Percentiles rank a stretch among this genome's conserved stretches.
Conservation (phyloP, 2,113 vertebrate species). For the Microtus richardsoni region DNA sequence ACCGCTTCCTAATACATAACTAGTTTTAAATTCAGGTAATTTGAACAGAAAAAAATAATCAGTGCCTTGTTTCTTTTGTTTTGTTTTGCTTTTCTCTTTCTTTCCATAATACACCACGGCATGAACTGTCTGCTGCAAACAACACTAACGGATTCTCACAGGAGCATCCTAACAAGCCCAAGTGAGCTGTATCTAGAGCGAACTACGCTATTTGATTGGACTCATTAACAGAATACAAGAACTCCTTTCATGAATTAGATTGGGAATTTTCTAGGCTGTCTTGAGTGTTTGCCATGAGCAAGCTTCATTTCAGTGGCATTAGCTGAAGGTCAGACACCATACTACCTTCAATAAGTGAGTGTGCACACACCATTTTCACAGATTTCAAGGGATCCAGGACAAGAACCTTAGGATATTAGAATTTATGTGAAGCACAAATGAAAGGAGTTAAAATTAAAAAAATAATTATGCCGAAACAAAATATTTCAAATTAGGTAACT, state of each 20-base stretch:
- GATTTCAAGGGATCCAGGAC: neutral
- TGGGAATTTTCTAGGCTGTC: conserved; percentile 71
- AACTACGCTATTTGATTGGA: conserved; percentile 79
- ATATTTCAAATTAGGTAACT: neutral
- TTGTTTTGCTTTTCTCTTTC: conserved; percentile 6
- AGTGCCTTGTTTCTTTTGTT: neutral
- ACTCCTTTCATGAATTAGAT: conserved; percentile 65
- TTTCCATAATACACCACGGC: conserved; percentile 70
- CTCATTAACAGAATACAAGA: conserved; percentile 79
- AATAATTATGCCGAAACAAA: neutral
- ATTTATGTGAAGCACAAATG: neutral
- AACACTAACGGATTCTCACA: conserved; percentile 68
- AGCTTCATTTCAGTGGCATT: conserved; percentile 69
- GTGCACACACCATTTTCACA: neutral
- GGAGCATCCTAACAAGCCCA: conserved; percentile 81
- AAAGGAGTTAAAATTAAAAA: neutral
- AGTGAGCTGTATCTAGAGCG: conserved; percentile 75
- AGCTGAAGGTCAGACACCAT: conserved; percentile 1
- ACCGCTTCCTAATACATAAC: neutral
- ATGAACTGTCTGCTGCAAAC: conserved; percentile 72
- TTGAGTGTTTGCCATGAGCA: conserved; percentile 47
- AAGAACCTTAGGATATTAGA: neutral
- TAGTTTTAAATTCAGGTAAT: conserved; percentile 52
- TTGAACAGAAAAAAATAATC: neutral
- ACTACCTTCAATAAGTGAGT: neutral